phyloP scores from a whole-genome alignment of 1,140 invertebrate species.

The Drosophila punjabiensis region DNA sequence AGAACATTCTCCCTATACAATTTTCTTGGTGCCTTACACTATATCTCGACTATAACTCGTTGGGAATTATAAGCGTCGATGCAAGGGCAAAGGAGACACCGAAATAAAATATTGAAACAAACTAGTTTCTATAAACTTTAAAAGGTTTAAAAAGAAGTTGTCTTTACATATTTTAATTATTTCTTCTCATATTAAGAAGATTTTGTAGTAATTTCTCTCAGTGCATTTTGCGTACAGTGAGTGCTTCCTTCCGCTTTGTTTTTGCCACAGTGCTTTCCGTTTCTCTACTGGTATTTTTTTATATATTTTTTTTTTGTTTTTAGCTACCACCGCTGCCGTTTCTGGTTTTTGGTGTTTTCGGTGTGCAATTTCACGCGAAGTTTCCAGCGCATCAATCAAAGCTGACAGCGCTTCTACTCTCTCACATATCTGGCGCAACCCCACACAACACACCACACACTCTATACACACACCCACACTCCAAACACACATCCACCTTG shows the following conservation, averaged over 20 bases:
- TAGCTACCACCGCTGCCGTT: conserved; percentile 31
- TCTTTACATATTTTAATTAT: too few relatives aligned
- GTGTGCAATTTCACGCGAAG: conserved; percentile 81
- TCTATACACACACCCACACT: not conserved
- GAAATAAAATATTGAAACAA: not conserved
- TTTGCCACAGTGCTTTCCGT: conserved; percentile 21
- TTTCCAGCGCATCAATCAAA: conserved; percentile 81
- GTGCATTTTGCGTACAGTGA: conserved; percentile 53
- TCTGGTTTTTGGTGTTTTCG: conserved; percentile 48
- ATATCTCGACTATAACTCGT: too few relatives aligned
- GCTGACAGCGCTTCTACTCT: conserved; percentile 41
- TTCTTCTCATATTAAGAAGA: too few relatives aligned
- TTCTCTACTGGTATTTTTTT: conserved; percentile 27
- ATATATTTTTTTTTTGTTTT: conserved; percentile 44
- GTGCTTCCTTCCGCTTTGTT: conserved; percentile 69
- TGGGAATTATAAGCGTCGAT: too few relatives aligned
- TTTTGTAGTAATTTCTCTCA: not conserved
- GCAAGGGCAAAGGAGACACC: too few relatives aligned
- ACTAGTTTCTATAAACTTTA: not conserved
- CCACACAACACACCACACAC: not conserved
- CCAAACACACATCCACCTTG: conserved; percentile 3
- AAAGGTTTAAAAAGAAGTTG: not conserved
- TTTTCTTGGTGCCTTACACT: too few relatives aligned
- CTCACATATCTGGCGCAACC: conserved; percentile 7
- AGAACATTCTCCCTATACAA: too few relatives aligned